Percentiles rank a stretch among this genome's conserved stretches.
These are phyloP conservation scores for Clytia hemisphaerica DNA, from an alignment of 30 jellyfish, hydroid and myxozoan species.

Conservation along the genomic window DNA sequence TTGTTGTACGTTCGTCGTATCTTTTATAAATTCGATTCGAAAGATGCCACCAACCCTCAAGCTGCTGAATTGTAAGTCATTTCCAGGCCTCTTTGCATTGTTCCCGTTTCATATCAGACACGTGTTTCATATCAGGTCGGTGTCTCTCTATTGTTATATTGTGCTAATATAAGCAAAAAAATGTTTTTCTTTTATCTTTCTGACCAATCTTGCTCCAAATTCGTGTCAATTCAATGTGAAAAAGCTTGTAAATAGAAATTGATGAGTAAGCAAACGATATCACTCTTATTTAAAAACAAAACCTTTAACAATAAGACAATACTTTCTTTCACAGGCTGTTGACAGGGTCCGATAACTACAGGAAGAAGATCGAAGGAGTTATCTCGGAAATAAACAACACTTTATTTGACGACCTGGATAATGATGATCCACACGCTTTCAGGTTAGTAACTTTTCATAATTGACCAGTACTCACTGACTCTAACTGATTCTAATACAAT, in stretches of 20 bases:
- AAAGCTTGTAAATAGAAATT: too few species aligned
- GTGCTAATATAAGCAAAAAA: too few species aligned
- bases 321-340: too few species aligned
- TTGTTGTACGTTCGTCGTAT: conserved; percentile 60
- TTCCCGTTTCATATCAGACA: neutral
- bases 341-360: too few species aligned
- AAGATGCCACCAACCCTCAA: conserved; percentile 40
- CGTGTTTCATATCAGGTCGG: neutral
- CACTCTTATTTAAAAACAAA: too few species aligned
- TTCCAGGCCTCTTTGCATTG: neutral
- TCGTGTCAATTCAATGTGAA: too few species aligned
- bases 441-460: neutral
- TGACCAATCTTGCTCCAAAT: too few species aligned
- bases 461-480: neutral
- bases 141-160: too few species aligned
- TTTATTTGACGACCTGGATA: conserved; percentile 11
- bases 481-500: too few species aligned
- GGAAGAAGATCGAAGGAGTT: conserved; percentile 32
- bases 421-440: conserved; percentile 19
- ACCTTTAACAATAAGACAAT: too few species aligned
- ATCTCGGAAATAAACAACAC: conserved; percentile 20
- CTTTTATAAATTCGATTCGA: conserved; percentile 51
- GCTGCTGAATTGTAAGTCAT: conserved; percentile 73
- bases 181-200: too few species aligned
- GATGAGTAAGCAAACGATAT: too few species aligned